phyloP scores from a whole-genome alignment of 2,797 vertebrate genomes.

The Acanthurus leucopareius region DNA sequence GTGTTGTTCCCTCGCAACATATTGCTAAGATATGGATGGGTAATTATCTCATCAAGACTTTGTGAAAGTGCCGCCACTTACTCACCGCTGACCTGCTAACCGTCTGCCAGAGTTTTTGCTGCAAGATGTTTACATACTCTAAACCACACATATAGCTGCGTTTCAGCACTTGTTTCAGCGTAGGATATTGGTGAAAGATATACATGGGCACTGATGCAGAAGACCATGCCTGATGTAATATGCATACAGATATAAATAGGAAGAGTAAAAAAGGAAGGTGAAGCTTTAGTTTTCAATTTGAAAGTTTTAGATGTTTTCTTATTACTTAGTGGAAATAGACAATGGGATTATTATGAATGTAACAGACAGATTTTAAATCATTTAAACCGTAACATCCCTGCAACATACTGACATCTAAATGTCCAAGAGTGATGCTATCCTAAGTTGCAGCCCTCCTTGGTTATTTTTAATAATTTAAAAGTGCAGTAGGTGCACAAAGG shows the following conservation, averaged over 20 bases:
- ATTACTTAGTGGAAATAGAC: too few relatives aligned
- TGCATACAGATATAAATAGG: not conserved
- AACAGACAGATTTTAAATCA: not conserved
- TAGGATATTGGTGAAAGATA: not conserved
- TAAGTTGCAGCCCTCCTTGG: not conserved
- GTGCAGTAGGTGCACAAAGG: conserved; percentile 5
- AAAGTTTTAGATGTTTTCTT: too few relatives aligned
- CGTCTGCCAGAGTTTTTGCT: conserved; percentile 61
- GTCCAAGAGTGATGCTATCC: not conserved
- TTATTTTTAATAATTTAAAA: conserved; percentile 29
- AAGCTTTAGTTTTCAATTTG: too few relatives aligned
- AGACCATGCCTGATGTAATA: not conserved
- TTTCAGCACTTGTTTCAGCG: conserved; percentile 1
- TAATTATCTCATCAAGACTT: conserved; percentile 85
- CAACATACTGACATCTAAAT: not conserved
- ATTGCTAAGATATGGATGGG: conserved; percentile 83
- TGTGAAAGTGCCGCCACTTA: conserved; percentile 72
- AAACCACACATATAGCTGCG: conserved; percentile 12
- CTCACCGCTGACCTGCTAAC: conserved; percentile 79
- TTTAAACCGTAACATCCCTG: not conserved
- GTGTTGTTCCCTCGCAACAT: conserved; percentile 75
- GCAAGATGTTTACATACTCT: conserved; percentile 41
- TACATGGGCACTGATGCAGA: not conserved
- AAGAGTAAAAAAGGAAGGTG: not conserved
- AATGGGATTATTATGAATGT: not conserved